Percentiles rank a stretch among this genome's conserved stretches.
These are phyloP conservation scores for Autographa pulchrina DNA, from an alignment of 2,888 invertebrate genomes.

Conservation along the genomic window DNA sequence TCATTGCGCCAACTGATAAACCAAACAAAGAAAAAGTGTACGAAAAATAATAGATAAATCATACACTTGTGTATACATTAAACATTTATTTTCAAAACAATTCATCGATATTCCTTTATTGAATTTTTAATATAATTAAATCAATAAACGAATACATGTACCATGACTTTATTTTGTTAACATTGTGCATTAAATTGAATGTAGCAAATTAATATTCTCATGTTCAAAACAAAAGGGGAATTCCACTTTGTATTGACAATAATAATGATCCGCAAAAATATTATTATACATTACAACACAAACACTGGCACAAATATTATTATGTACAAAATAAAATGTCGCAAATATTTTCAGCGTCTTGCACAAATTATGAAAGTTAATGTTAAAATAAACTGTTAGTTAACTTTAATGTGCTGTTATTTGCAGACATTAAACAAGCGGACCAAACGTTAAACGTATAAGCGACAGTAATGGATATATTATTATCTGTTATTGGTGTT, in stretches of 20 bases:
- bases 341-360: conserved; percentile 10
- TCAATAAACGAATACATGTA: conserved; percentile 22
- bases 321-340: conserved; percentile 10
- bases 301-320: conserved; percentile 15
- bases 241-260: conserved; percentile 5
- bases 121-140: conserved; percentile 9
- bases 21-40: conserved; percentile 11
- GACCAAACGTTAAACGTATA: conserved; percentile 21
- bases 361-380: conserved; percentile 9
- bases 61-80: conserved; percentile 35
- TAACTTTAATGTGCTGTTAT: conserved; percentile 24
- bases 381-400: not conserved
- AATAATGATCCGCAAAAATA: conserved; percentile 13
- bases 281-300: conserved; percentile 30
- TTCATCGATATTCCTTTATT: conserved; percentile 6
- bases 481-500: conserved; percentile 32
- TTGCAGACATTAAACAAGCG: conserved; percentile 19
- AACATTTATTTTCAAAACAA: conserved; percentile 20
- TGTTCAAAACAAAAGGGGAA: not conserved
- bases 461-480: conserved; percentile 30
- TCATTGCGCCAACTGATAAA: conserved; percentile 42
- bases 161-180: conserved; percentile 30
- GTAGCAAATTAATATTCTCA: conserved; percentile 7
- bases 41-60: conserved; percentile 27
- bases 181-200: conserved; percentile 19